Evolutionary conservation across 2,797 vertebrate species (phyloP), one percentile per base, ranked within the genome.

Genomic region (Sebastiscus albofasciatus): DNA sequence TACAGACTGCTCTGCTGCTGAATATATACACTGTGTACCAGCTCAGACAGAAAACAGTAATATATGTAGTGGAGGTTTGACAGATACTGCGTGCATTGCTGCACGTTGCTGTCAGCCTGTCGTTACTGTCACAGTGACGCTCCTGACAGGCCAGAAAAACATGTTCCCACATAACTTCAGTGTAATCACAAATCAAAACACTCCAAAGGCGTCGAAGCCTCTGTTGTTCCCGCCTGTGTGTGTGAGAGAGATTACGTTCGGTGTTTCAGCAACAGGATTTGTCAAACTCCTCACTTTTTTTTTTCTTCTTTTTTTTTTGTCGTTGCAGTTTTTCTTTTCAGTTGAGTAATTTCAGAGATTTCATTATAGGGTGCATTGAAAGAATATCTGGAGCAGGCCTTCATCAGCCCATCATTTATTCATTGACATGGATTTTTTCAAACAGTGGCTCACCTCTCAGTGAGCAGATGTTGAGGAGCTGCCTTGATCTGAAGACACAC

Each of bases 351-450:
- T 84, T 81, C 68, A 69, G 31, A 54, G 55, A 39, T 81, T 81
- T 85, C 59, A 72, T 80, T 69, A 75, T 70, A 72, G 76, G 78
- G 76, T 31, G 70, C 78, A 88, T 72, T 76, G 77, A 59, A 81
- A 59, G 72, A 86, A 74, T 85, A 94, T 91, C 18, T 86, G 86
- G 83, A 90, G 83, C 80, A 77, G 88, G 74, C 87, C 87, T 89
- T 90, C 88, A 78, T 88, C 75, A 65, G 80, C 74, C 80, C 84
- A 93, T 94, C 84, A 93, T 92, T 92, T 92, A 92, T 94, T 92
- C 87, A 93, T 89, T 84, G 83, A 85, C 87, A 88, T 92, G 79
- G 92, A 94, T 93, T 90, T 91, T 90, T 86, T 73, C 66, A 81
- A 81, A 84, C 83, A 77, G 87, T 68, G 81, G 82, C 81, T 89